Evolutionary conservation across 2,113 vertebrate species (phyloP).

Genomic region (Megaceryle maxima): DNA sequence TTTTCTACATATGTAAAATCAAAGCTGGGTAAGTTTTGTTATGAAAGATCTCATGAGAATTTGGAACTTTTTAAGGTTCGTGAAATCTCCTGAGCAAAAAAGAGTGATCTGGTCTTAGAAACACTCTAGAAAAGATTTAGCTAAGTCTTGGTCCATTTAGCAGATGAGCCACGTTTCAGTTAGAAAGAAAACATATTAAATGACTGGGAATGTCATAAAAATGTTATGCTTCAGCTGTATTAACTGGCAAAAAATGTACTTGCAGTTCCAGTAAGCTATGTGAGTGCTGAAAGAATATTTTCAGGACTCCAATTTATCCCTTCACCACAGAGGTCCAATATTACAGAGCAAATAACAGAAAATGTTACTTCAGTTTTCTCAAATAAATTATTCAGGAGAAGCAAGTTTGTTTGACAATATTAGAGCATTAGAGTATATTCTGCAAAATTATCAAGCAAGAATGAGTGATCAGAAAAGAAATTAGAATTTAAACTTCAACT

Average conservation of each 20-base stretch:
- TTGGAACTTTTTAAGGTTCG: background rate
- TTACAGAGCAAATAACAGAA: slow-evolving; percentile 15
- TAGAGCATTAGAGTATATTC: background rate
- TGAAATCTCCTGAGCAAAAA: background rate
- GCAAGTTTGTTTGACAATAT: background rate
- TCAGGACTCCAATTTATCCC: background rate
- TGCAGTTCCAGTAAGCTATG: slow-evolving; percentile 24
- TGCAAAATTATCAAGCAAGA: background rate
- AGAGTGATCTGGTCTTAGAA: background rate
- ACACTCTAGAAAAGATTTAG: slow-evolving; percentile 1
- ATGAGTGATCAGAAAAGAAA: background rate
- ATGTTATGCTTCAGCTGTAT: slow-evolving; percentile 31
- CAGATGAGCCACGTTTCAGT: slow-evolving; percentile 27
- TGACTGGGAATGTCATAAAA: background rate
- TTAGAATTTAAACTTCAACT: background rate
- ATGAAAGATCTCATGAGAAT: background rate
- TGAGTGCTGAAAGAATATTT: slow-evolving; percentile 40
- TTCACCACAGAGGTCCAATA: background rate
- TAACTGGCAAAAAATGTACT: slow-evolving; percentile 17
- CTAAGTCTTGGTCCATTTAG: background rate
- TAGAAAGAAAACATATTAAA: slow-evolving; percentile 24
- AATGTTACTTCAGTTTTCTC: background rate
- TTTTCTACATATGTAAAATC: background rate
- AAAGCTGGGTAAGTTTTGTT: background rate
- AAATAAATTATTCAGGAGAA: background rate